Percentiles rank a stretch among this genome's conserved stretches.
Evolutionary conservation across 2,797 vertebrate species (phyloP).

Genomic region (Tenualosa ilisha): DNA sequence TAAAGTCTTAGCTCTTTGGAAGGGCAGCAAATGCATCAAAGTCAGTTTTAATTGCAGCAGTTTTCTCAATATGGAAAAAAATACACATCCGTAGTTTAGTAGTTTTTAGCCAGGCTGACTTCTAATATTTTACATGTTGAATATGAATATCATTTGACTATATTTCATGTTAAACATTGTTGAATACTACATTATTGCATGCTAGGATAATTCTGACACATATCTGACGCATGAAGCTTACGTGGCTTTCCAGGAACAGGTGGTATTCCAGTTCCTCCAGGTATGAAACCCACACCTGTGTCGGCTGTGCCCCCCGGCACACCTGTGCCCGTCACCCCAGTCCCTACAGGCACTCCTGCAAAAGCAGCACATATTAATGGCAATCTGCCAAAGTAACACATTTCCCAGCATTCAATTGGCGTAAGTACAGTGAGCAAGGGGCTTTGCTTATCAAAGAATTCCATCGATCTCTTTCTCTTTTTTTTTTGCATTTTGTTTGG

Average conservation of each 20-base stretch:
- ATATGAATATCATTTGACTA: not conserved
- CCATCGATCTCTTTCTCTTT: not conserved
- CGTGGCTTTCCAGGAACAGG: slow-evolving; percentile 59
- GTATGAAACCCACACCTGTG: slow-evolving; percentile 37
- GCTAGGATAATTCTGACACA: not conserved
- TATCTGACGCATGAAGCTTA: slow-evolving; percentile 38
- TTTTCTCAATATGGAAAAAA: too few relatives aligned
- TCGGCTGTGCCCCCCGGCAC: slow-evolving; percentile 61
- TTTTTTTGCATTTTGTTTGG: not conserved
- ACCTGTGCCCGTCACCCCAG: slow-evolving; percentile 44
- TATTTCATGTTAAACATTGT: too few relatives aligned
- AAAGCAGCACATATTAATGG: not conserved
- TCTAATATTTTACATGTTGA: not conserved
- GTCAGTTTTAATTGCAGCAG: too few relatives aligned
- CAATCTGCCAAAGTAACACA: not conserved
- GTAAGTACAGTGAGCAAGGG: not conserved
- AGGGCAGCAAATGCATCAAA: too few relatives aligned
- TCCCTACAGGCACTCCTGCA: not conserved
- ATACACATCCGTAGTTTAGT: too few relatives aligned
- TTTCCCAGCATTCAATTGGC: not conserved
- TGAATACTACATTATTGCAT: not conserved
- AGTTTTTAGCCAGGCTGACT: too few relatives aligned
- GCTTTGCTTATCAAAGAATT: not conserved
- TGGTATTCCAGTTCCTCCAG: slow-evolving; percentile 60
- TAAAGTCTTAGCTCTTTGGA: too few relatives aligned